Conservation (phyloP, 2,113 vertebrate genomes). For the Bufo bufo region DNA sequence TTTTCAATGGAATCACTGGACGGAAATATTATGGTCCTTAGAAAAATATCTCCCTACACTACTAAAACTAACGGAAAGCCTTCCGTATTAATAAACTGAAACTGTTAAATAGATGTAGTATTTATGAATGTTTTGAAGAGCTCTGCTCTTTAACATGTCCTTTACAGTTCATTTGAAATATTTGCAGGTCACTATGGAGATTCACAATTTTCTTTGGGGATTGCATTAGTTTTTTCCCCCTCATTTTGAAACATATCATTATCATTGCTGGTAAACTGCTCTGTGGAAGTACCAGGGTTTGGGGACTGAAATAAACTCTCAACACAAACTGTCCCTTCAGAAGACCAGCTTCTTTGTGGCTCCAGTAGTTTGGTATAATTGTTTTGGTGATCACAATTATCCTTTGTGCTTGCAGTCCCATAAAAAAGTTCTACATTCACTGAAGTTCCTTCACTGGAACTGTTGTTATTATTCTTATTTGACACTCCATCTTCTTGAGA, state of each 20-base stretch:
- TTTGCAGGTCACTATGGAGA: constrained; percentile 17
- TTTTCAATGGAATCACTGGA: neutral
- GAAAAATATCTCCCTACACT: neutral
- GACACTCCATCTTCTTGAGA: constrained; percentile 56
- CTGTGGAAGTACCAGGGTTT: neutral
- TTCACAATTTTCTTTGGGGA: neutral
- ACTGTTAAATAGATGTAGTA: neutral
- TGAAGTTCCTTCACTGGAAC: neutral
- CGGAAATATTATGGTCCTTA: neutral
- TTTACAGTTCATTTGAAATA: neutral
- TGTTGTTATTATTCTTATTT: constrained; percentile 48
- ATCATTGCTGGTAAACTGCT: constrained; percentile 63
- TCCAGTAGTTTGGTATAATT: neutral
- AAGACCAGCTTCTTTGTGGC: constrained; percentile 24
- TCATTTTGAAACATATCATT: constrained; percentile 63
- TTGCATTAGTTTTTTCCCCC: constrained; percentile 53
- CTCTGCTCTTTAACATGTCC: neutral
- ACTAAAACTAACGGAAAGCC: neutral
- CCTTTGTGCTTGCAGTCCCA: neutral
- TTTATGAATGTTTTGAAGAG: neutral
- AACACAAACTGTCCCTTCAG: constrained; percentile 57
- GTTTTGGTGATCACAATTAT: neutral
- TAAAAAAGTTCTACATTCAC: accelerated
- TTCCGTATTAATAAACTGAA: neutral
- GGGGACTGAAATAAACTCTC: constrained; percentile 31